Conservation (phyloP, 2,888 invertebrate genomes). For the Stenodera caucasica region DNA sequence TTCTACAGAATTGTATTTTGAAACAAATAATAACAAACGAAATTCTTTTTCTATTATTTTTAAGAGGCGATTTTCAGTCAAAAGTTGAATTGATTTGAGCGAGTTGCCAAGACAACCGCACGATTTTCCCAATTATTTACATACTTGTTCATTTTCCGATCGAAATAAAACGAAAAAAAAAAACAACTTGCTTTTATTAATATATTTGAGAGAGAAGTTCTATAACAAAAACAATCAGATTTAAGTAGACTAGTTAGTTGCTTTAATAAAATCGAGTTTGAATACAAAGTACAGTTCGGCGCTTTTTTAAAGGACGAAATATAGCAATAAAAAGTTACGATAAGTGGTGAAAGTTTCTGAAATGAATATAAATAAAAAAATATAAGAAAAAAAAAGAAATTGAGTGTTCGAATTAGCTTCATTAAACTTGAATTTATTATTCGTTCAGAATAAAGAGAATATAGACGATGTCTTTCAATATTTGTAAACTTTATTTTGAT, state of each 20-base stretch:
- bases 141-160: neutral
- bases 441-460: neutral
- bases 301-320: neutral
- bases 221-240: too few species aligned
- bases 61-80: neutral
- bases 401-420: neutral
- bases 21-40: too few species aligned
- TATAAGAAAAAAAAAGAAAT: neutral
- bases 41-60: too few species aligned
- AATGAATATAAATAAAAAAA: neutral
- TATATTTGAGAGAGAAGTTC: too few species aligned
- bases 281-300: neutral
- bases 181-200: neutral
- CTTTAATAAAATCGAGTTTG: neutral
- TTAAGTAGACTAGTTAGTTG: neutral
- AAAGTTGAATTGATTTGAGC: neutral
- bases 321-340: neutral
- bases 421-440: neutral
- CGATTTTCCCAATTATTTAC: neutral
- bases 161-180: neutral
- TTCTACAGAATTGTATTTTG: too few species aligned
- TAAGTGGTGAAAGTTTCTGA: neutral
- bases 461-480: neutral
- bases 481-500: constrained; percentile 20
- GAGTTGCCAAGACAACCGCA: neutral